A percentile compares a stretch with the other conserved stretches of the same genome.
Conservation (phyloP, 2,888 invertebrate species). For the Antitype chi region DNA sequence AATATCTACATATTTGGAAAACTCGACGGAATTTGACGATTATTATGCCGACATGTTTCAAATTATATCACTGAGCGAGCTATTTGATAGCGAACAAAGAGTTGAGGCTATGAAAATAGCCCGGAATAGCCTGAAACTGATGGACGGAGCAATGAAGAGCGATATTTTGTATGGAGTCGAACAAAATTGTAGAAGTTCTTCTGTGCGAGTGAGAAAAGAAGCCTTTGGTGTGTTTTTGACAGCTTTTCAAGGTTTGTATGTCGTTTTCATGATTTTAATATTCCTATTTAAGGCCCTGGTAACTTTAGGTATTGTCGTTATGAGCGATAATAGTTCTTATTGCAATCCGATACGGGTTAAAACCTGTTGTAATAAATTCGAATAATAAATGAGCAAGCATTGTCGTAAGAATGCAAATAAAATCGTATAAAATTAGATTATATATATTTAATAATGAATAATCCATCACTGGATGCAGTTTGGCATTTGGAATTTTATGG, state of each 20-base stretch:
- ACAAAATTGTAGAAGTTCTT: slow-evolving; percentile 46
- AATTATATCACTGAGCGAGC: slow-evolving; percentile 49
- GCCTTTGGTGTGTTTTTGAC: slow-evolving; percentile 49
- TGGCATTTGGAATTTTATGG: too few species aligned
- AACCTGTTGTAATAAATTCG: too few species aligned
- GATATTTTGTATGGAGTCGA: slow-evolving; percentile 27
- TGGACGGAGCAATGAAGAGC: slow-evolving; percentile 25
- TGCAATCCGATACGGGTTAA: too few species aligned
- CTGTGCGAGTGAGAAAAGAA: slow-evolving; percentile 41
- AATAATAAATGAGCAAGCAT: too few species aligned
- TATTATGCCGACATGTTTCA: slow-evolving; percentile 68
- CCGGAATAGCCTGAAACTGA: slow-evolving; percentile 41
- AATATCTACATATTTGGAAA: slow-evolving; percentile 69
- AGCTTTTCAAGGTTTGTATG: slow-evolving; percentile 55
- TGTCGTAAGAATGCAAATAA: too few species aligned
- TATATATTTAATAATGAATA: too few species aligned
- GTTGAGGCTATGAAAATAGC: slow-evolving; percentile 62
- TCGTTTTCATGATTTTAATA: neutral
- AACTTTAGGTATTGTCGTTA: too few species aligned
- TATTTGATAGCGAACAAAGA: slow-evolving; percentile 47
- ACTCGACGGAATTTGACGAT: slow-evolving; percentile 31
- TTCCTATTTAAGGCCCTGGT: too few species aligned
- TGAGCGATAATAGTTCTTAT: too few species aligned
- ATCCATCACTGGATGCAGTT: too few species aligned
- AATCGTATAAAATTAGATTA: too few species aligned